Evolutionary conservation across 1,140 invertebrate genomes (phyloP).

Genomic region (Pseudomyrmex cubaensis): DNA sequence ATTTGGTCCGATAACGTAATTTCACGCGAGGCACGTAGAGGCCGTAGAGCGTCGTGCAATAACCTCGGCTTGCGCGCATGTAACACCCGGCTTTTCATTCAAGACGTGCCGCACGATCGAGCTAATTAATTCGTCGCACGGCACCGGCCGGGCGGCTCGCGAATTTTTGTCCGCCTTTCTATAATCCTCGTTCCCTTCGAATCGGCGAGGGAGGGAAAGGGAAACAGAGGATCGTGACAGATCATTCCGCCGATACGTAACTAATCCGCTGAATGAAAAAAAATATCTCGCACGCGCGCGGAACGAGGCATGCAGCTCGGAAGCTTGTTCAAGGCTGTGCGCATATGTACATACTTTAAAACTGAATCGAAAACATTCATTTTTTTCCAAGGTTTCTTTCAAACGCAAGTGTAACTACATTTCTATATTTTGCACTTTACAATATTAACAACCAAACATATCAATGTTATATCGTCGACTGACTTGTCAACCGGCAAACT

Average conservation of each 20-base stretch:
- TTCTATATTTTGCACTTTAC: neutral
- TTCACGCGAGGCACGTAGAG: constrained; percentile 67
- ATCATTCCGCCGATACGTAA: constrained; percentile 65
- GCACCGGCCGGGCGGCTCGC: constrained; percentile 23
- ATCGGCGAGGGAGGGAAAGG: neutral
- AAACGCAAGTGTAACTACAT: too few species aligned
- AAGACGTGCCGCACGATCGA: constrained; percentile 70
- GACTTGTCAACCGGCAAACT: too few species aligned
- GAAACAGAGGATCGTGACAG: constrained; percentile 63
- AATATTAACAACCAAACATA: neutral
- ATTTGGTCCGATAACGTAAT: constrained; percentile 65
- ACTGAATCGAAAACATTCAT: too few species aligned
- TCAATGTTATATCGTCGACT: too few species aligned
- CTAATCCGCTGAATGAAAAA: constrained; percentile 68
- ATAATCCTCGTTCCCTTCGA: neutral
- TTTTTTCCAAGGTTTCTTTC: too few species aligned
- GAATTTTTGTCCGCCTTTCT: constrained; percentile 60
- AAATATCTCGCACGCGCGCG: constrained; percentile 36
- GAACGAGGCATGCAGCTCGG: neutral
- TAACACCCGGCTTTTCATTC: constrained; percentile 68
- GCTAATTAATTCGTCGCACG: constrained; percentile 75
- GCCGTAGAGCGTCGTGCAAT: constrained; percentile 48
- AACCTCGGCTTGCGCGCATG: constrained; percentile 48
- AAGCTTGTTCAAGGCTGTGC: constrained; percentile 35
- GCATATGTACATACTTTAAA: too few species aligned